A percentile compares a stretch with the other conserved stretches of the same genome.
Evolutionary conservation across 2,888 invertebrate species (phyloP).

Genomic region (Malthinus seriepunctatus): DNA sequence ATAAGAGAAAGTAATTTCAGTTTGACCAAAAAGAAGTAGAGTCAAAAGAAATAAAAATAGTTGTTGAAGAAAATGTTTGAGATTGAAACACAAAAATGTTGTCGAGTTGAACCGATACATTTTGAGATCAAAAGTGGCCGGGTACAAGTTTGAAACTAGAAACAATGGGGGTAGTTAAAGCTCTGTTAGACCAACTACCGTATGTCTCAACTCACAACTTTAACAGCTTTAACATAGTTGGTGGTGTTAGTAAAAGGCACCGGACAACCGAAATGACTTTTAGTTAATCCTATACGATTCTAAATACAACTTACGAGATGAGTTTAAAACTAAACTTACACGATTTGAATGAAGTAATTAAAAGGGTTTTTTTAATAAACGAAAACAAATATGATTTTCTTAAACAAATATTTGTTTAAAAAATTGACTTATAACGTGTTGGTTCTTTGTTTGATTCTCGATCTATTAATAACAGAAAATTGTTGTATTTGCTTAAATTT

Average conservation of each 20-base stretch:
- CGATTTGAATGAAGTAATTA: conserved; percentile 19
- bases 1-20: too few species aligned
- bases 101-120: conserved; percentile 14
- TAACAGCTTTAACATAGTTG: conserved; percentile 38
- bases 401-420: too few species aligned
- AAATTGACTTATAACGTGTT: too few species aligned
- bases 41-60: too few species aligned
- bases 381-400: too few species aligned
- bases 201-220: conserved; percentile 39
- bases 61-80: too few species aligned
- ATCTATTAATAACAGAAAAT: too few species aligned
- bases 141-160: conserved; percentile 34
- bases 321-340: conserved; percentile 14
- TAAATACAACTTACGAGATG: conserved; percentile 35
- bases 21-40: too few species aligned
- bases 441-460: too few species aligned
- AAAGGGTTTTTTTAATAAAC: conserved; percentile 2
- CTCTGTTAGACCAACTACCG: conserved; percentile 32
- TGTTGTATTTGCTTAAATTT: too few species aligned
- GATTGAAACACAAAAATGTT: conserved; percentile 9
- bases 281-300: conserved; percentile 37
- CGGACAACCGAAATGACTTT: conserved; percentile 37
- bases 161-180: conserved; percentile 38
- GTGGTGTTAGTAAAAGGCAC: conserved; percentile 30
- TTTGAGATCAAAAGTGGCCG: conserved; percentile 32